A percentile compares a stretch with the other conserved stretches of the same genome.
These are phyloP conservation scores for Pogonognathellus flavescens DNA, from an alignment of 1,140 invertebrate genomes.

Conservation along the genomic window DNA sequence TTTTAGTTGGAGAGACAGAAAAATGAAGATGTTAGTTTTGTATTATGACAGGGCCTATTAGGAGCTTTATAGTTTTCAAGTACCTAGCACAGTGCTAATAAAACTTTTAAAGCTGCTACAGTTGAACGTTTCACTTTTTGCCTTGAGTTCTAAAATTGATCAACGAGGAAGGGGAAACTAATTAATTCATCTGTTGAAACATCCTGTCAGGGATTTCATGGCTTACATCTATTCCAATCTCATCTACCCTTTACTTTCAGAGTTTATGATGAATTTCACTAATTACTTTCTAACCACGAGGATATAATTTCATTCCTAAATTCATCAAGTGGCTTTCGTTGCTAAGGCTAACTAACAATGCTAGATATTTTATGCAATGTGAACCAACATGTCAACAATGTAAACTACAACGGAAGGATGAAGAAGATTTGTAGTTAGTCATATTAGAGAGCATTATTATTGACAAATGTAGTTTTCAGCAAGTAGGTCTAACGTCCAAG, in stretches of 20 bases:
- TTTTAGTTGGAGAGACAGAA: too few relatives aligned
- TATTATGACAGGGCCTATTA: too few relatives aligned
- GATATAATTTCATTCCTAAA: constrained; percentile 33
- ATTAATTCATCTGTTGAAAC: constrained; percentile 43
- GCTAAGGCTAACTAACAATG: not conserved
- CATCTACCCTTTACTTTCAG: not conserved
- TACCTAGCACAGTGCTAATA: not conserved
- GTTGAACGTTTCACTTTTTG: not conserved
- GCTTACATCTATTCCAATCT: not conserved
- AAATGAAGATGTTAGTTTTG: too few relatives aligned
- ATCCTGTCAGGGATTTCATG: constrained; percentile 36
- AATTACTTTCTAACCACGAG: constrained; percentile 30
- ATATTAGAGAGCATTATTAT: too few relatives aligned
- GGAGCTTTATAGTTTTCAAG: too few relatives aligned
- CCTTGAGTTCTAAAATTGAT: constrained; percentile 16
- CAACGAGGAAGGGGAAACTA: constrained; percentile 27
- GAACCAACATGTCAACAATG: too few relatives aligned
- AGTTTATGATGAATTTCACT: constrained; percentile 40
- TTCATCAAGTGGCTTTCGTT: constrained; percentile 10
- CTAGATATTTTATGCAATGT: too few relatives aligned
- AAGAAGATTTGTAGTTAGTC: too few relatives aligned
- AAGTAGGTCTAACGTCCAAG: too few relatives aligned
- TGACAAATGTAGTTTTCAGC: too few relatives aligned
- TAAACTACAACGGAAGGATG: too few relatives aligned
- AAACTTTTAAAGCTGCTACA: constrained; percentile 10